These are phyloP conservation scores for Palythoa heliodiscus DNA, from an alignment of 92 coral and sea anemone species.

Conservation along the genomic window DNA sequence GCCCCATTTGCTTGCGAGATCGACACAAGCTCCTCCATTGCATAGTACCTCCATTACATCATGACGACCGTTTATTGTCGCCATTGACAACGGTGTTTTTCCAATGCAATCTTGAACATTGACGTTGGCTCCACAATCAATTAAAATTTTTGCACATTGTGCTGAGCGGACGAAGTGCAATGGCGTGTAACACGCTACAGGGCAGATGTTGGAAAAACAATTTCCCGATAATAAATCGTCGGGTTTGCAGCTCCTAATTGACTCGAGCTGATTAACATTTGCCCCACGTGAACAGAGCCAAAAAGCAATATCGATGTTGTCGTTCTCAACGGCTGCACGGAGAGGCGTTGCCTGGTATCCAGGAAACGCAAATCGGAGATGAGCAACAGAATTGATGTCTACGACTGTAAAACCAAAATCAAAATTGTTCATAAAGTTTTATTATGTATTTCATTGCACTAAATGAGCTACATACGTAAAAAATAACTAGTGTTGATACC, in stretches of 20 bases:
- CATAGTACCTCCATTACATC: slow-evolving; percentile 67
- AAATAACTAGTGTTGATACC: background rate
- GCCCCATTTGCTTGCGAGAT: slow-evolving; percentile 72
- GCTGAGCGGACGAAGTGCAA: slow-evolving; percentile 69
- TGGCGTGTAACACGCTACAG: slow-evolving; percentile 70
- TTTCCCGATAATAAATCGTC: slow-evolving; percentile 60
- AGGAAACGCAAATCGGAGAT: slow-evolving; percentile 56
- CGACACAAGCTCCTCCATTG: slow-evolving; percentile 57
- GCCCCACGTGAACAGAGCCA: slow-evolving; percentile 74
- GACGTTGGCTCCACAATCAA: slow-evolving; percentile 36
- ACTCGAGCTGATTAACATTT: slow-evolving; percentile 57
- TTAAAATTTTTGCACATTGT: slow-evolving; percentile 10
- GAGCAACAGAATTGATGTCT: slow-evolving; percentile 61
- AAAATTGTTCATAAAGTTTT: background rate
- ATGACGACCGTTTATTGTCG: slow-evolving; percentile 71
- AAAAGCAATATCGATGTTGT: slow-evolving; percentile 50
- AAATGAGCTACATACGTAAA: background rate
- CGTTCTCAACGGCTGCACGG: slow-evolving; percentile 75
- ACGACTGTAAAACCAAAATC: slow-evolving; percentile 8
- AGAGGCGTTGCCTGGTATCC: slow-evolving; percentile 60
- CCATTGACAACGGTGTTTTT: slow-evolving; percentile 80
- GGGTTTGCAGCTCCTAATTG: slow-evolving; percentile 62
- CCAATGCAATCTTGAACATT: slow-evolving; percentile 66
- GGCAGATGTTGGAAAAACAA: slow-evolving; percentile 63
- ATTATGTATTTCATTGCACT: no score